A percentile compares a stretch with the other conserved stretches of the same genome.
Conservation (phyloP, 2,888 invertebrate genomes). For the Danaus chrysippus region DNA sequence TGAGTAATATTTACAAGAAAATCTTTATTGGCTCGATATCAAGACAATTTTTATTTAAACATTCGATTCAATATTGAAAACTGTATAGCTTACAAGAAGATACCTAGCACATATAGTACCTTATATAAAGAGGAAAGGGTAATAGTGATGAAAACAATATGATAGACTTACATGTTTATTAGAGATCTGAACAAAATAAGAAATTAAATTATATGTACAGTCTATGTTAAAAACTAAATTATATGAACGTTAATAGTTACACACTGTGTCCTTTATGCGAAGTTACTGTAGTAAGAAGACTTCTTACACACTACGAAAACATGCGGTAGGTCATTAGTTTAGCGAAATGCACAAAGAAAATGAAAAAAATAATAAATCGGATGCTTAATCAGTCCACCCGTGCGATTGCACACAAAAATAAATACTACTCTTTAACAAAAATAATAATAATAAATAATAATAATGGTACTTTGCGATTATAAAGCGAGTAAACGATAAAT, state of each 20-base stretch:
- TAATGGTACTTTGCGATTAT: constrained; percentile 43
- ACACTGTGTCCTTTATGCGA: constrained; percentile 66
- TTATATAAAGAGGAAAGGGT: not conserved
- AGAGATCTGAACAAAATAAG: constrained; percentile 81
- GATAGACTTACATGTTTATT: constrained; percentile 79
- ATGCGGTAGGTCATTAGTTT: constrained; percentile 50
- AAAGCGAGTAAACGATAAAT: constrained; percentile 39
- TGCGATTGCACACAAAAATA: constrained; percentile 67
- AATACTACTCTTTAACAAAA: constrained; percentile 48
- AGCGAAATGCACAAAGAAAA: constrained; percentile 42
- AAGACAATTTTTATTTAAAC: too few species aligned
- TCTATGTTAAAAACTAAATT: constrained; percentile 80
- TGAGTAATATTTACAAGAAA: too few species aligned
- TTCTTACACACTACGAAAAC: constrained; percentile 41
- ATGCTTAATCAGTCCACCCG: constrained; percentile 73
- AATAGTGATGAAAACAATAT: constrained; percentile 40
- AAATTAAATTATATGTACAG: constrained; percentile 80
- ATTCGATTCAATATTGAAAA: too few species aligned
- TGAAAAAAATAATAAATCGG: constrained; percentile 48
- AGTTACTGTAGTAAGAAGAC: constrained; percentile 56
- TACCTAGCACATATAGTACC: too few species aligned
- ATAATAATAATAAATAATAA: constrained; percentile 42
- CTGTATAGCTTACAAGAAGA: too few species aligned
- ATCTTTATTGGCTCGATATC: too few species aligned
- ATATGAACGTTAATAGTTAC: constrained; percentile 78